Base-by-base conservation (phyloP, 2,888 invertebrate species). In the Mesochorus sp. region DNA sequence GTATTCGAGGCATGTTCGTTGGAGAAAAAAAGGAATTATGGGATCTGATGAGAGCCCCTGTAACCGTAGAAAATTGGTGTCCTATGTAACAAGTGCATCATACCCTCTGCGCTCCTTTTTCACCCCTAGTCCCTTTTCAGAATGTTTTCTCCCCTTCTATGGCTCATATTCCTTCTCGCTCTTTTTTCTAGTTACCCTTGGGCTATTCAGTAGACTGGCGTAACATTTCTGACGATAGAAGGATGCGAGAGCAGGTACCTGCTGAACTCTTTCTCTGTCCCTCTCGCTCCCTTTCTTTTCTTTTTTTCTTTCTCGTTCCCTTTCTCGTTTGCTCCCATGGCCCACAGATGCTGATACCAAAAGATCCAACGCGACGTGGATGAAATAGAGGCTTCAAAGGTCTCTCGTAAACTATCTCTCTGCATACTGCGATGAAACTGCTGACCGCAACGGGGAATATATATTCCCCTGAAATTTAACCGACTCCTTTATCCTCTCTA, bases 1-100 rank as follows among this genome's bases (percentile, higher is more conserved):
- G n/a, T n/a, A n/a, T n/a, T n/a, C n/a, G 24, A n/a, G 4, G 6
- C 49, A 21, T 49, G 21, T 57, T 6, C 14, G 57, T 1, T 34
- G 31, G 12, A 19, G 6, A 31, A 17, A 24, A n/a, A n/a, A n/a
- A n/a, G n/a, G n/a, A n/a, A n/a, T n/a, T n/a, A n/a, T n/a, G n/a
- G n/a, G n/a, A n/a, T n/a, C 0, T 24, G 14, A 61, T 81, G 84
- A 83, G 84, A 81, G 79, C 82, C 84, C 21, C 83, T 82, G 82
- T 55, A 64, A 79, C 57, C 73, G 71, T 80, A 76, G 80, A 68
- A 83, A 85, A 84, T 83, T 64, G 79, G 71, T 80, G 77, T 83
- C 74, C 77, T 70, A 62, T 76, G 81, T 82, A 85, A 85, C 85
- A 85, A 85, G 86, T 86, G 85, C 80, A 84, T 82, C 80, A 82